A percentile compares a stretch with the other conserved stretches of the same genome.
These are phyloP conservation scores for Phenganax marumi DNA, from an alignment of 92 coral and sea anemone genomes.

Conservation along the genomic window DNA sequence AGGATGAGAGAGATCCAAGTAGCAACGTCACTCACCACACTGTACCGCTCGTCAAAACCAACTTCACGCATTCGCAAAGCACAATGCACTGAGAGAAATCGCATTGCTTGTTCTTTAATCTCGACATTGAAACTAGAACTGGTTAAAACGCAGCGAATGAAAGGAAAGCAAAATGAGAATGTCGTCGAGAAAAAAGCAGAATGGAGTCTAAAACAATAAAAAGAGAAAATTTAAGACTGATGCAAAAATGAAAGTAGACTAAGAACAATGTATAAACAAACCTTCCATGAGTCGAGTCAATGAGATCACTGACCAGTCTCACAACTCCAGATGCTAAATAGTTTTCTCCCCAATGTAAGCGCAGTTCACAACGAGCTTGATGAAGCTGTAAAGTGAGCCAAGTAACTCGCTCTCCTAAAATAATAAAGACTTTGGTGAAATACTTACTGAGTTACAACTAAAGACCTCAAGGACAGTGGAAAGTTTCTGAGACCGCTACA, in stretches of 20 bases:
- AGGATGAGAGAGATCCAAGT: too few species aligned
- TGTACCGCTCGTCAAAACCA: constrained; percentile 54
- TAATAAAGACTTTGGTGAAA: background rate
- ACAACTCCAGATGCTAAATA: background rate
- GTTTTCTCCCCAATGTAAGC: constrained; percentile 10
- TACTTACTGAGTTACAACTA: background rate
- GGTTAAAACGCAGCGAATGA: constrained; percentile 69
- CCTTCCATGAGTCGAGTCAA: background rate
- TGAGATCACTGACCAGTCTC: constrained; percentile 25
- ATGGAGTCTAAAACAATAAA: background rate
- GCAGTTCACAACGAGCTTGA: constrained; percentile 13
- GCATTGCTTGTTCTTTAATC: constrained; percentile 63
- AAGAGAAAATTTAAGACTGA: background rate
- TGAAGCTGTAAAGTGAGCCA: constrained; percentile 19
- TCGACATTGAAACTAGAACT: constrained; percentile 80
- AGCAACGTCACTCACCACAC: constrained; percentile 1
- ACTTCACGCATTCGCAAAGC: constrained; percentile 65
- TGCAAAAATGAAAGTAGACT: background rate
- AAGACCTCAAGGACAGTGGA: too few species aligned
- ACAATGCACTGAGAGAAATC: constrained; percentile 76
- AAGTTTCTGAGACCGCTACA: too few species aligned
- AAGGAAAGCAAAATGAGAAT: constrained; percentile 85
- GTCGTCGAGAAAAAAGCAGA: constrained; percentile 68
- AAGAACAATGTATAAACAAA: background rate
- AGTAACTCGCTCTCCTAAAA: constrained; percentile 17